Evolutionary conservation across 2,797 vertebrate species (phyloP).

Genomic region (Hylomyscus alleni): DNA sequence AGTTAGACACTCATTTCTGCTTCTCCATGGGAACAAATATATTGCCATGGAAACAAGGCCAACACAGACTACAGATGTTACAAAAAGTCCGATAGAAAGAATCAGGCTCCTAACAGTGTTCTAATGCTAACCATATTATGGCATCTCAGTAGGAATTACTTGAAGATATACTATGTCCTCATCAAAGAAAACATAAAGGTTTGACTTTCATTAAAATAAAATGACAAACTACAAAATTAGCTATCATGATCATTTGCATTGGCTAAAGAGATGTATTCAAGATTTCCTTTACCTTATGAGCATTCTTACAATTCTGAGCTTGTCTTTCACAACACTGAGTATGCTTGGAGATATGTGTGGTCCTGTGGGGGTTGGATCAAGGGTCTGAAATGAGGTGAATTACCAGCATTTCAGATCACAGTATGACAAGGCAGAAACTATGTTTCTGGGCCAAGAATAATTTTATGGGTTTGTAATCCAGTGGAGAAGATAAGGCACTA

Average conservation of each 20-base stretch:
- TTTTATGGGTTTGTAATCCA: background rate
- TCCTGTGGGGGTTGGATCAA: background rate
- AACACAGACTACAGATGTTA: conserved; percentile 81
- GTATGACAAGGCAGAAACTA: background rate
- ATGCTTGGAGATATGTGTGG: background rate
- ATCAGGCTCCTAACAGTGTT: conserved; percentile 72
- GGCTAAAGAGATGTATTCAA: background rate
- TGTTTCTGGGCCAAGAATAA: conserved; percentile 15
- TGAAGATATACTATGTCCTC: conserved; percentile 18
- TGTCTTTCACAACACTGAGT: background rate
- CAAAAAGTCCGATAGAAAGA: conserved; percentile 81
- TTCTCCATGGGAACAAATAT: conserved; percentile 85
- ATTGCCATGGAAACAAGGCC: conserved; percentile 87
- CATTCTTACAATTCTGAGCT: background rate
- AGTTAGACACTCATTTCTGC: conserved; percentile 78
- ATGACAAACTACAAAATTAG: conserved; percentile 16
- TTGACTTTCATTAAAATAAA: conserved; percentile 56
- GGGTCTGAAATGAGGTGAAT: background rate
- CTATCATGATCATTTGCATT: background rate
- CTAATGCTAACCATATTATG: background rate
- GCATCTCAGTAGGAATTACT: conserved; percentile 33
- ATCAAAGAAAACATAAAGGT: conserved; percentile 24
- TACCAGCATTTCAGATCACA: background rate
- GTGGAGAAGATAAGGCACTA: background rate
- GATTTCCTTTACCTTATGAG: background rate